These are phyloP conservation scores for Leptopilina boulardi DNA, from an alignment of 1,140 invertebrate genomes.

Conservation along the genomic window DNA sequence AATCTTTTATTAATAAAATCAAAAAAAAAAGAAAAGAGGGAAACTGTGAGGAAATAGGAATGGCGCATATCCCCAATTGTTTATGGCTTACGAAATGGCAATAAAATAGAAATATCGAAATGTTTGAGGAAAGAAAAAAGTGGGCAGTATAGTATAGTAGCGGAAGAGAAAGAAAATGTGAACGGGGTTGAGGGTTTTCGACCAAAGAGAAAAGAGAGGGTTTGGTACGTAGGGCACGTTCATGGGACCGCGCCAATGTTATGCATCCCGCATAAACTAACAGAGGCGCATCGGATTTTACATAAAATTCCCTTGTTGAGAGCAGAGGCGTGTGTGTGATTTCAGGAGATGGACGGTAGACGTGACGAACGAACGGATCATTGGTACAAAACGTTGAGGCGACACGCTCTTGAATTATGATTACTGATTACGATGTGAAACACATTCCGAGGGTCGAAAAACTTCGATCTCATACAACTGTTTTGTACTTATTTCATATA, in stretches of 20 bases:
- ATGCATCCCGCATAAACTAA: constrained; percentile 76
- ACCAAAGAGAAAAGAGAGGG: constrained; percentile 55
- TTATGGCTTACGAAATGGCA: constrained; percentile 15
- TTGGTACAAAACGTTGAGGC: constrained; percentile 53
- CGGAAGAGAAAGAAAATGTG: constrained; percentile 62
- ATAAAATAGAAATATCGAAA: constrained; percentile 32
- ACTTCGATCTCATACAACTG: constrained; percentile 54
- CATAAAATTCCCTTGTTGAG: constrained; percentile 76
- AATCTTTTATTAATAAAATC: background rate
- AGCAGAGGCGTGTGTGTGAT: constrained; percentile 69
- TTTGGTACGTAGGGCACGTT: constrained; percentile 75
- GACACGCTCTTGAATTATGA: constrained; percentile 59
- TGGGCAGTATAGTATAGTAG: too few species aligned
- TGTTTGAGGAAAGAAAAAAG: constrained; percentile 50
- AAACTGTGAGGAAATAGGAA: background rate
- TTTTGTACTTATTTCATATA: constrained; percentile 35
- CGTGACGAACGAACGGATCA: constrained; percentile 72
- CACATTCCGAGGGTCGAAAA: constrained; percentile 44
- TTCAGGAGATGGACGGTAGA: constrained; percentile 71
- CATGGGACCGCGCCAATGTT: constrained; percentile 71
- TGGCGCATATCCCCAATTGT: constrained; percentile 9
- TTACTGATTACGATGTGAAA: constrained; percentile 59
- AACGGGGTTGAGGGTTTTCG: constrained; percentile 54
- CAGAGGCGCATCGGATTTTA: constrained; percentile 76
- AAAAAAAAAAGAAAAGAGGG: background rate